Conservation (phyloP, 2,888 invertebrate species). For the Chouioia cunea region DNA sequence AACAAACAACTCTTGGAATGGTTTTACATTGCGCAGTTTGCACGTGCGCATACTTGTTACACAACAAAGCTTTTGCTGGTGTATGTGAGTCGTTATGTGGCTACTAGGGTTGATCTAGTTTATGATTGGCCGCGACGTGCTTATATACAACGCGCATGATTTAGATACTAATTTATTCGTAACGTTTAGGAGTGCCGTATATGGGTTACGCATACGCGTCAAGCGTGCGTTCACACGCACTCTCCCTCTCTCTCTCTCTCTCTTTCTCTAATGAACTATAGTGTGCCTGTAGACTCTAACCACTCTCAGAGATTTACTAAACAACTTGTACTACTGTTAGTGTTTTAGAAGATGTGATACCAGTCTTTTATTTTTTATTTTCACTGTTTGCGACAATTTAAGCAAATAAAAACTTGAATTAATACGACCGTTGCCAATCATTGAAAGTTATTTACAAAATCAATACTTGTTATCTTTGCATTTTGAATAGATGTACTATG, state of each 20-base stretch:
- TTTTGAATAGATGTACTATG: too few relatives aligned
- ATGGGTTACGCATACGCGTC: background rate
- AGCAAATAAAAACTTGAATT: too few relatives aligned
- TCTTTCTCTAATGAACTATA: too few relatives aligned
- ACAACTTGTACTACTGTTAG: too few relatives aligned
- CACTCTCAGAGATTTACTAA: too few relatives aligned
- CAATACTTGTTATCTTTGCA: too few relatives aligned
- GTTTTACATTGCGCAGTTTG: conserved; percentile 34
- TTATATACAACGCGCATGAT: conserved; percentile 22
- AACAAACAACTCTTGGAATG: conserved; percentile 23
- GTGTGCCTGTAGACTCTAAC: too few relatives aligned
- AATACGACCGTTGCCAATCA: too few relatives aligned
- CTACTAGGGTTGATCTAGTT: conserved; percentile 25
- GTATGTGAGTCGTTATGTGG: conserved; percentile 11
- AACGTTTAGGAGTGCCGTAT: background rate
- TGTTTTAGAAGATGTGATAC: too few relatives aligned
- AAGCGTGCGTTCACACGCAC: background rate
- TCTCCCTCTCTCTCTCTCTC: background rate
- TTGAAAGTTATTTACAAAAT: too few relatives aligned
- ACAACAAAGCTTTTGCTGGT: background rate
- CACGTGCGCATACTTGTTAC: background rate
- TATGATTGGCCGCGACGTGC: conserved; percentile 16
- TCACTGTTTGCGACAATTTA: too few relatives aligned
- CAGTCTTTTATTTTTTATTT: too few relatives aligned
- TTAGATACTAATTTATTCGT: conserved; percentile 40